These are phyloP conservation scores for Sialia sialis DNA, from an alignment of 2,113 vertebrate genomes.

Conservation along the genomic window DNA sequence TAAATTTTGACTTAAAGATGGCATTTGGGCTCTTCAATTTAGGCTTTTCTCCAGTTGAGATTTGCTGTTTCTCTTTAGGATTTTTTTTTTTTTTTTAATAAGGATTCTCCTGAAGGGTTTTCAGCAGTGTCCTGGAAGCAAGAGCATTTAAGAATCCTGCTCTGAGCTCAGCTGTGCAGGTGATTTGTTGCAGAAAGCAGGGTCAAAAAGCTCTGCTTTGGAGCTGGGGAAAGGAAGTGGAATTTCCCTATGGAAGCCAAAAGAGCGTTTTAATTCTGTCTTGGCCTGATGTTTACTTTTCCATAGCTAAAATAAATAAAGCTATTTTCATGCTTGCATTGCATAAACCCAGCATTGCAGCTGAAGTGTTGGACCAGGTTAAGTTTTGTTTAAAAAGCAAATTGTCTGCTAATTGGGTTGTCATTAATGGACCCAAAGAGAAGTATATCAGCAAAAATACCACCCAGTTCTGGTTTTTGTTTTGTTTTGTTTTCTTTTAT, in stretches of 20 bases:
- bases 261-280: neutral
- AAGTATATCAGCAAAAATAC: neutral
- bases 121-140: neutral
- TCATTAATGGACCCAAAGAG: neutral
- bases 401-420: neutral
- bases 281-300: neutral
- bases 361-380: neutral
- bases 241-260: neutral
- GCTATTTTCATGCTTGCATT: neutral
- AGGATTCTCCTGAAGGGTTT: neutral
- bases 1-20: neutral
- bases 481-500: neutral
- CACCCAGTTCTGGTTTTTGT: rapidly evolving
- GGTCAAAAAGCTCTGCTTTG: neutral
- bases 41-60: neutral
- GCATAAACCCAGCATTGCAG: too few species aligned
- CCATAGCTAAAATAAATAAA: neutral
- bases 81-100: neutral
- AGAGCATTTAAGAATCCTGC: neutral
- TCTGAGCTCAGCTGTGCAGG: neutral
- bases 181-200: neutral
- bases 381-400: neutral
- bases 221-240: neutral
- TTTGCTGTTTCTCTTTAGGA: rapidly evolving
- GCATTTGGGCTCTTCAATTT: rapidly evolving